phyloP scores from a whole-genome alignment of 2,113 vertebrate genomes.

The Cricetomys ansorgei region DNA sequence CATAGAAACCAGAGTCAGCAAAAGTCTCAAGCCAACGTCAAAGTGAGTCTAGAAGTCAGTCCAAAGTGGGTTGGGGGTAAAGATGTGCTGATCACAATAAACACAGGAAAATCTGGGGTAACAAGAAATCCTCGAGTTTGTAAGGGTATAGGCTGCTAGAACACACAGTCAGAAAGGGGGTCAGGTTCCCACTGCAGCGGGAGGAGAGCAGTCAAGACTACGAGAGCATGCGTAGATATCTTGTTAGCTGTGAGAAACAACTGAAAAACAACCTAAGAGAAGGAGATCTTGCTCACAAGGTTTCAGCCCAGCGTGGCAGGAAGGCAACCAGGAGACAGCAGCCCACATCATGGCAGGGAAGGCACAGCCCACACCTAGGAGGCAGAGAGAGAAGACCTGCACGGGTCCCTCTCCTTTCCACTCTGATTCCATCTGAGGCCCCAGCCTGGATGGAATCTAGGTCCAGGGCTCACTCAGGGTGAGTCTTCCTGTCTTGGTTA shows the following conservation, averaged over 20 bases:
- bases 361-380: neutral
- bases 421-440: neutral
- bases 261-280: neutral
- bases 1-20: neutral
- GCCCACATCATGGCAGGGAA: too few relatives aligned
- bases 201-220: neutral
- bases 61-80: constrained; percentile 3
- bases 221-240: neutral
- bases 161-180: neutral
- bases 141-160: neutral
- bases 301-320: neutral
- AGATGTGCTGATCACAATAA: constrained; percentile 29
- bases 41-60: constrained; percentile 17
- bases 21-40: constrained; percentile 34
- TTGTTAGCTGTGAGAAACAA: neutral
- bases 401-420: too few relatives aligned
- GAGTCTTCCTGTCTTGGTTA: neutral
- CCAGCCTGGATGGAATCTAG: too few relatives aligned
- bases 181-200: neutral
- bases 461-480: neutral
- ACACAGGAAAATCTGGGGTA: neutral
- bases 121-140: constrained; percentile 1
- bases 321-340: neutral
- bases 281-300: neutral
- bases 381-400: neutral